Evolutionary conservation across 2,888 invertebrate genomes (phyloP).

Genomic region (Cephus spinipes): DNA sequence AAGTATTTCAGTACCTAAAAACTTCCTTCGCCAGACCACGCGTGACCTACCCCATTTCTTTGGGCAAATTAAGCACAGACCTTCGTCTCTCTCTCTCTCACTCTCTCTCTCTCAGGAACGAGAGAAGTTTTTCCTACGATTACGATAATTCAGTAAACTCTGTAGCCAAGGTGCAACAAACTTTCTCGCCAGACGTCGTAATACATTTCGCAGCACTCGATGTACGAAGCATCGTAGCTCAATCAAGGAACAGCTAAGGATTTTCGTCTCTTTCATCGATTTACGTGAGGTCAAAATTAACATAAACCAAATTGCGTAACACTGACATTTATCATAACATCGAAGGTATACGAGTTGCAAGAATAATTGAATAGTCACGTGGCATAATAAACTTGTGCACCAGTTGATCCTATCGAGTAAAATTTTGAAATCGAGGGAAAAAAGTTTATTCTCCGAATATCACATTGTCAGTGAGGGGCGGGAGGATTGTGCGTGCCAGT

Average conservation of each 20-base stretch:
- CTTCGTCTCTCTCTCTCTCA: neutral
- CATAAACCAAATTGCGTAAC: neutral
- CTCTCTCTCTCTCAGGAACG: neutral
- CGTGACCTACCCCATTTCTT: neutral
- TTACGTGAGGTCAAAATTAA: neutral
- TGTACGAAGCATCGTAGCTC: neutral
- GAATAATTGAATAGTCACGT: neutral
- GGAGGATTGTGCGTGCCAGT: neutral
- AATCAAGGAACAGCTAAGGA: neutral
- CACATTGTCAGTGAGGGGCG: neutral
- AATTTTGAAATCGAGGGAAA: neutral
- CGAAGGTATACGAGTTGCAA: neutral
- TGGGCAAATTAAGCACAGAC: constrained; percentile 2
- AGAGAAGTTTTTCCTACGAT: neutral
- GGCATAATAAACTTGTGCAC: neutral
- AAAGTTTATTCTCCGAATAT: neutral
- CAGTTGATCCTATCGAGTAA: neutral
- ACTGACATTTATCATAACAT: neutral
- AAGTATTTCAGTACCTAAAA: neutral
- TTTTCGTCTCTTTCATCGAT: neutral
- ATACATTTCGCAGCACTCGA: neutral
- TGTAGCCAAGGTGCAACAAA: neutral
- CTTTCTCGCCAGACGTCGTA: neutral
- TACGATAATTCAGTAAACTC: neutral
- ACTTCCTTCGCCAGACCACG: neutral